Conservation (phyloP, 2,888 invertebrate genomes). For the Ceraclea dissimilis region DNA sequence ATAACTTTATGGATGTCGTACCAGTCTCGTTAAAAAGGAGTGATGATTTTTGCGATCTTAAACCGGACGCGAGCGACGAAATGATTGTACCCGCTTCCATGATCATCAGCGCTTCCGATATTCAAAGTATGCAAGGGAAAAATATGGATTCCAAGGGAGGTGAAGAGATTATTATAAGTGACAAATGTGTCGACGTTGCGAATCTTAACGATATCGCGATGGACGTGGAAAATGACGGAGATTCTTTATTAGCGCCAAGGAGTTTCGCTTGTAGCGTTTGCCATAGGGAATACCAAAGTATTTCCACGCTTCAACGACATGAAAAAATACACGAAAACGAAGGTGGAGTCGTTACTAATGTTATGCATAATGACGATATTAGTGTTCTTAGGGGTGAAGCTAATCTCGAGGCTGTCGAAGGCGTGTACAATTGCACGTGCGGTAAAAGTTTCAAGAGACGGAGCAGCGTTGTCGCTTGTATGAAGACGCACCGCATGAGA, state of each 20-base stretch:
- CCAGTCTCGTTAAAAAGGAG: neutral
- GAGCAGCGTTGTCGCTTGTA: conserved; percentile 16
- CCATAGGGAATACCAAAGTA: conserved; percentile 12
- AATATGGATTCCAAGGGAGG: conserved; percentile 6
- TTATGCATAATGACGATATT: neutral
- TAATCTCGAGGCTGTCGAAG: neutral
- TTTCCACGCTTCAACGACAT: conserved; percentile 15
- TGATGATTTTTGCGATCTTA: neutral
- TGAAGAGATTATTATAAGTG: conserved; percentile 17
- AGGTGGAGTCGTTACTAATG: neutral
- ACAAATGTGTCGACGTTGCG: conserved; percentile 4
- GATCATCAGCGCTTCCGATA: conserved; percentile 4
- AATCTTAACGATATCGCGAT: conserved; percentile 3
- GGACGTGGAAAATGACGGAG: conserved; percentile 12
- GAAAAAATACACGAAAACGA: conserved; percentile 12
- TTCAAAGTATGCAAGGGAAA: conserved; percentile 3
- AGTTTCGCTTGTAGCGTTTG: conserved; percentile 19
- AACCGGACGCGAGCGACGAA: neutral
- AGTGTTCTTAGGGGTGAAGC: neutral
- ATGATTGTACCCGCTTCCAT: conserved; percentile 6
- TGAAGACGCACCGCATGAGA: conserved; percentile 14
- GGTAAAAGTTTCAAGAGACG: conserved; percentile 16
- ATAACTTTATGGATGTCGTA: neutral
- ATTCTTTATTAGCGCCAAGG: conserved; percentile 17
- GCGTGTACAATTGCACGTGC: conserved; percentile 16